Evolutionary conservation across 2,113 vertebrate species (phyloP).

Genomic region (Cyanistes caeruleus): DNA sequence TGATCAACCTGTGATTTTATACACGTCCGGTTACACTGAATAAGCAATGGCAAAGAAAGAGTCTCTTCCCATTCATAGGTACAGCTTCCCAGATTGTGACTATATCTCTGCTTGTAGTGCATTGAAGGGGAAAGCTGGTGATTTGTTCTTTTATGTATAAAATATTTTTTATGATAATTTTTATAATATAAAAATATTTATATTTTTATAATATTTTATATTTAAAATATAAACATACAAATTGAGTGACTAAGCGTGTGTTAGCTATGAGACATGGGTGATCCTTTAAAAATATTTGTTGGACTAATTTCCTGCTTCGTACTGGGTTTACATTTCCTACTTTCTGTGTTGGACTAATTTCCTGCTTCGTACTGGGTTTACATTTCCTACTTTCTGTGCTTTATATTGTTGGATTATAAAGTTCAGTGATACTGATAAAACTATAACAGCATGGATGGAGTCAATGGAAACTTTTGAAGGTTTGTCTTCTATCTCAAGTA

Average conservation of each 20-base stretch:
- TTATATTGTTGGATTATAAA: background rate
- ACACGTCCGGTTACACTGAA: background rate
- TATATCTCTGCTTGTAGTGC: background rate
- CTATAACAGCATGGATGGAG: background rate
- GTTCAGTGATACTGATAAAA: background rate
- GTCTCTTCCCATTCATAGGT: background rate
- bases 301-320: background rate
- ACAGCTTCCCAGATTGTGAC: background rate
- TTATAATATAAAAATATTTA: too few relatives aligned
- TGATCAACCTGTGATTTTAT: background rate
- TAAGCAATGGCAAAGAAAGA: background rate
- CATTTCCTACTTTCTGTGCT: background rate
- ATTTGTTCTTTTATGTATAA: background rate
- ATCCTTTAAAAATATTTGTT: background rate
- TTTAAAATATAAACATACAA: background rate
- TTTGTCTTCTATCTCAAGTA: background rate
- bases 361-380: background rate
- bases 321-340: background rate
- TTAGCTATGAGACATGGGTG: background rate
- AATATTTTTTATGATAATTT: background rate
- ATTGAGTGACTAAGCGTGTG: background rate
- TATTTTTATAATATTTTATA: too few relatives aligned
- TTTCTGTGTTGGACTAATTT: background rate
- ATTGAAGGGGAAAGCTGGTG: background rate
- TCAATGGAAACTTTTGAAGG: background rate